Evolutionary conservation across 2,797 vertebrate genomes (phyloP).

Genomic region (Agapornis canus): DNA sequence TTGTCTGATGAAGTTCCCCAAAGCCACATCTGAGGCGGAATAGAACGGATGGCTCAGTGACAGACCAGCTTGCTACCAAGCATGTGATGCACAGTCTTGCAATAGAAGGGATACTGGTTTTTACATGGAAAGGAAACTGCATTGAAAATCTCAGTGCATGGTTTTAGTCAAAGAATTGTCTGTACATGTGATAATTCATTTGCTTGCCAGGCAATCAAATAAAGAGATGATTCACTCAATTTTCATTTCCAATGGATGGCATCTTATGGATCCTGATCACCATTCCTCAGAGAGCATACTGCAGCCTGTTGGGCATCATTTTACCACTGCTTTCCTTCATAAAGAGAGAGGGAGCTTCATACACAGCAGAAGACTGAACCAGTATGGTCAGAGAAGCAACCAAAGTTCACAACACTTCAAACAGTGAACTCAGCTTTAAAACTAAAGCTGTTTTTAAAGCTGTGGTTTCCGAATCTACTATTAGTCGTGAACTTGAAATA

Average conservation of each 20-base stretch:
- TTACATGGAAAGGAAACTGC: background rate
- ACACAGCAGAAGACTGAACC: background rate
- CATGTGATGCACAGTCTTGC: accelerated
- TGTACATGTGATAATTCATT: background rate
- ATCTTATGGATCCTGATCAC: accelerated
- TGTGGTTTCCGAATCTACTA: background rate
- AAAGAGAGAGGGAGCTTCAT: background rate
- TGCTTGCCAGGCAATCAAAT: background rate
- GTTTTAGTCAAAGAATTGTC: background rate
- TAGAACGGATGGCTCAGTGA: background rate
- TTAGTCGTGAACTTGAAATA: background rate
- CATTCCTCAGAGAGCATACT: background rate
- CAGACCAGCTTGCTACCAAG: background rate
- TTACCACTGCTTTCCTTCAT: background rate
- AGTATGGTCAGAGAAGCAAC: background rate
- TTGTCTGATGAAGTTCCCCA: background rate
- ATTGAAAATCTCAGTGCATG: background rate
- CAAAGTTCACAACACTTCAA: background rate
- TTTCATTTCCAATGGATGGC: background rate
- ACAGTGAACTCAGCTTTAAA: background rate
- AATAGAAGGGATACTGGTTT: background rate
- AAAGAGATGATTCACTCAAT: background rate
- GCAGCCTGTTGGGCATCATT: background rate
- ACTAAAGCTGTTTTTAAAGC: background rate
- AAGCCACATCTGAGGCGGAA: background rate